Percentiles rank a stretch among this genome's conserved stretches.
Evolutionary conservation across 2,797 vertebrate species (phyloP).

Genomic region (Cirrhinus molitorella): DNA sequence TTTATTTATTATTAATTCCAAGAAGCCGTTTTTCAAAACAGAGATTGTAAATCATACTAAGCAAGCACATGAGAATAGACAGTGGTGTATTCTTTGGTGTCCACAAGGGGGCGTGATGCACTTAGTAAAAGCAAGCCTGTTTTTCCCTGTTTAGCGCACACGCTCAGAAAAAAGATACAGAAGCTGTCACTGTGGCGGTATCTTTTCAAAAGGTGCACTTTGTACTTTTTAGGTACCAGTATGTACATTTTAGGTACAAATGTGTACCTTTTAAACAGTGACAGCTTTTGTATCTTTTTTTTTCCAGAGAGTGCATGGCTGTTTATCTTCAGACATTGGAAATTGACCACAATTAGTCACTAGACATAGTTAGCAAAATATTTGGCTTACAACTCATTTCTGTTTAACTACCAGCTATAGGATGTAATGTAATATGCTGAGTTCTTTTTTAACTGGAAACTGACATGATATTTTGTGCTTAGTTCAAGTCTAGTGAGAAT

Average conservation of each 20-base stretch:
- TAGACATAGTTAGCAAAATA: not conserved
- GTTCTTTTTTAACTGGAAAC: not conserved
- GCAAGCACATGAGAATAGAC: not conserved
- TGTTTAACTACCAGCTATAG: not conserved
- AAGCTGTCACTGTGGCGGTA: no score
- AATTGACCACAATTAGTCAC: not conserved
- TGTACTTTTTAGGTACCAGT: no score
- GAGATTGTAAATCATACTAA: slow-evolving; percentile 2
- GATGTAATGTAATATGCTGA: not conserved
- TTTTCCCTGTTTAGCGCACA: not conserved
- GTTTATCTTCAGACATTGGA: not conserved
- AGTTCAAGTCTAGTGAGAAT: not conserved
- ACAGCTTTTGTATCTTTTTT: no score
- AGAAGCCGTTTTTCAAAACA: slow-evolving; percentile 1
- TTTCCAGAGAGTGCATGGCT: not conserved
- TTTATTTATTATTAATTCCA: slow-evolving; percentile 14
- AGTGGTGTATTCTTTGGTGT: slow-evolving; percentile 44
- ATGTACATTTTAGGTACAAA: no score
- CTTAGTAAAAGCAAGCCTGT: not conserved
- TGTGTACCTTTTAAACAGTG: no score
- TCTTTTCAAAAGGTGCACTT: no score
- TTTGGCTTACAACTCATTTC: not conserved
- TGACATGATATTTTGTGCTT: not conserved
- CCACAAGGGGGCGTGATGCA: slow-evolving; percentile 76
- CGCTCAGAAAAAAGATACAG: no score